phyloP scores from a whole-genome alignment of 2,888 invertebrate genomes.

The Cyaniris semiargus region DNA sequence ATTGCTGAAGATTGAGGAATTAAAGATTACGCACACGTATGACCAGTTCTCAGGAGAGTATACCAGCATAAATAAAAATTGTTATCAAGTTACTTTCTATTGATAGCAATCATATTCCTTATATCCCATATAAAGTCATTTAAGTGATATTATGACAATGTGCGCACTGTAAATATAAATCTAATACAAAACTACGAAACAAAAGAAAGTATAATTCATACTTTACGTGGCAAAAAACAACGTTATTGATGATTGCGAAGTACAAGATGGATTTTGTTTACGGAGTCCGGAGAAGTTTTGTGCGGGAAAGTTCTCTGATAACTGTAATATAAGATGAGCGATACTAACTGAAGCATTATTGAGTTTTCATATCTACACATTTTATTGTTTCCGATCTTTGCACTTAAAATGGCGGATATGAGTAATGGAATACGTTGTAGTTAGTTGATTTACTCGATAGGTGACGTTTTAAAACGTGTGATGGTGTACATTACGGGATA shows the following conservation, averaged over 20 bases:
- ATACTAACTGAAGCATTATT: slow-evolving; percentile 38
- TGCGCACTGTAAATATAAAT: background rate
- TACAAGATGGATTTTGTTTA: slow-evolving; percentile 42
- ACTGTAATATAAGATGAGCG: slow-evolving; percentile 46
- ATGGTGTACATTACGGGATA: background rate
- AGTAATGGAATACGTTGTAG: background rate
- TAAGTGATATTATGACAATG: background rate
- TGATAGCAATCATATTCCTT: background rate
- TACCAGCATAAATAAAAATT: no score
- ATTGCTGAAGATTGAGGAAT: no score
- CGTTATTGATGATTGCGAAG: slow-evolving; percentile 30
- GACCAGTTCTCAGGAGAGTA: no score
- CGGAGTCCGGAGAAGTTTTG: slow-evolving; percentile 40
- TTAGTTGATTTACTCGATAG: background rate
- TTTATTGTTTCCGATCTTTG: slow-evolving; percentile 20
- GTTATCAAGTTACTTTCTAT: no score
- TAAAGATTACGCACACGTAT: no score
- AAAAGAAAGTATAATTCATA: slow-evolving; percentile 25
- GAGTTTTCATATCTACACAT: slow-evolving; percentile 37
- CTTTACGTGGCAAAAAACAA: slow-evolving; percentile 19
- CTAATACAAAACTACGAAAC: background rate
- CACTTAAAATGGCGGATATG: background rate
- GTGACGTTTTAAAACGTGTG: background rate
- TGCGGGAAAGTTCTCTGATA: slow-evolving; percentile 40
- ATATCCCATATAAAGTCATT: no score